Evolutionary conservation across 35 echinoderm and acorn worm species (phyloP).

Genomic region (Apostichopus californicus): DNA sequence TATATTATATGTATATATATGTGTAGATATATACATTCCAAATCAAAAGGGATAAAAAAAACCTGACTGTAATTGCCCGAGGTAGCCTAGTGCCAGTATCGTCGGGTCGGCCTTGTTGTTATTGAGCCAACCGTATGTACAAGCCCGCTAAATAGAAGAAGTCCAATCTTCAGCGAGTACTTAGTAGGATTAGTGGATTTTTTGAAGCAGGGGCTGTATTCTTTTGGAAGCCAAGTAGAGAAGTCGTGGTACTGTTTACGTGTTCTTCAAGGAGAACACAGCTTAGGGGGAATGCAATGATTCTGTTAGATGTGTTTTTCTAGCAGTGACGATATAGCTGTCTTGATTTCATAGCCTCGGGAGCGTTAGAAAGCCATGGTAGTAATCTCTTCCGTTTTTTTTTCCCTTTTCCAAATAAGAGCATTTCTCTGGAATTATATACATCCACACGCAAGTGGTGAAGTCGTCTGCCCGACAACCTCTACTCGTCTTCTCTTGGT

Average conservation of each 20-base stretch:
- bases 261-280: conserved; percentile 18
- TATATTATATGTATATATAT: not conserved
- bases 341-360: conserved; percentile 38
- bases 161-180: conserved; percentile 2
- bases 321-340: not conserved
- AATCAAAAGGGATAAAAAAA: conserved; percentile 5
- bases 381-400: not conserved
- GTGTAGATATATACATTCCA: not conserved
- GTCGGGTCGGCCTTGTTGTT: conserved; percentile 18
- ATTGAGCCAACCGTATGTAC: not conserved
- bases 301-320: conserved; percentile 34
- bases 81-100: conserved; percentile 13
- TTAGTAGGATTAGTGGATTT: conserved; percentile 18
- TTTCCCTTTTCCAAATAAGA: not conserved
- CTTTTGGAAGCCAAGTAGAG: not conserved
- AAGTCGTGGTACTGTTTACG: conserved; percentile 22
- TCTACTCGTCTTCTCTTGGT: not conserved
- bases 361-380: conserved; percentile 1
- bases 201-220: conserved; percentile 16
- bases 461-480: not conserved
- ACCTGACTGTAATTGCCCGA: conserved; percentile 10
- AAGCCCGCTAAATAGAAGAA: not conserved
- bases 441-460: conserved; percentile 13
- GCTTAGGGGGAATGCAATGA: conserved; percentile 25
- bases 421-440: not conserved